phyloP scores from a whole-genome alignment of 92 coral and sea anemone species.

The Epizoanthus ramosus region DNA sequence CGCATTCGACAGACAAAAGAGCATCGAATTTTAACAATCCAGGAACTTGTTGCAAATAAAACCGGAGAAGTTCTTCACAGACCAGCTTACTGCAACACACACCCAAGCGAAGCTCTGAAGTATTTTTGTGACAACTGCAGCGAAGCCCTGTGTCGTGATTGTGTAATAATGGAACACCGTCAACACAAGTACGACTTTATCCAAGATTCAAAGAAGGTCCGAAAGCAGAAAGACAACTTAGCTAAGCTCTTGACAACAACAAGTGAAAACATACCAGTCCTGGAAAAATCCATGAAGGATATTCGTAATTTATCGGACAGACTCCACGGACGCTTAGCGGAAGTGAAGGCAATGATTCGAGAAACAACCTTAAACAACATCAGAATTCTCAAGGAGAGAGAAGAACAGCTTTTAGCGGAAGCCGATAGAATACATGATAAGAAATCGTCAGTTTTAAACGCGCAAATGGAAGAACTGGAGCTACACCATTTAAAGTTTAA shows the following conservation, averaged over 20 bases:
- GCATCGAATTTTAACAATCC: slow-evolving; percentile 81
- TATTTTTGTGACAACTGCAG: slow-evolving; percentile 94
- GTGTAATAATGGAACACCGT: slow-evolving; percentile 86
- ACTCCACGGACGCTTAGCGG: slow-evolving; percentile 74
- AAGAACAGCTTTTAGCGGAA: slow-evolving; percentile 70
- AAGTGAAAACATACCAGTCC: slow-evolving; percentile 49
- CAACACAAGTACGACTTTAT: slow-evolving; percentile 90
- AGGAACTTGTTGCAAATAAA: slow-evolving; percentile 77
- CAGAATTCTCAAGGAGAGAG: slow-evolving; percentile 71
- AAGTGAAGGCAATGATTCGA: slow-evolving; percentile 79
- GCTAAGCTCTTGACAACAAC: slow-evolving; percentile 68
- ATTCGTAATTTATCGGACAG: slow-evolving; percentile 68
- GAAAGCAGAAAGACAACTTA: slow-evolving; percentile 64
- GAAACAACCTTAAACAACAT: slow-evolving; percentile 68
- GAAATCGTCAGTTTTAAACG: slow-evolving; percentile 63
- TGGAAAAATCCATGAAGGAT: slow-evolving; percentile 76
- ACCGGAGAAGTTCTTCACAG: slow-evolving; percentile 87
- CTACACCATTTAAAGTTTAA: slow-evolving; percentile 64
- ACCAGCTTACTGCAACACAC: slow-evolving; percentile 79
- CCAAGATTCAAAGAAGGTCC: slow-evolving; percentile 78
- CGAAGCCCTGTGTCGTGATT: slow-evolving; percentile 89
- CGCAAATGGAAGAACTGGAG: slow-evolving; percentile 67
- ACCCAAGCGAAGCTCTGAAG: slow-evolving; percentile 77
- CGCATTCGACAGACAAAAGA: slow-evolving; percentile 92
- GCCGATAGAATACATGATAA: slow-evolving; percentile 76